phyloP scores from a whole-genome alignment of 2,797 vertebrate genomes.

The Channallabes apus region DNA sequence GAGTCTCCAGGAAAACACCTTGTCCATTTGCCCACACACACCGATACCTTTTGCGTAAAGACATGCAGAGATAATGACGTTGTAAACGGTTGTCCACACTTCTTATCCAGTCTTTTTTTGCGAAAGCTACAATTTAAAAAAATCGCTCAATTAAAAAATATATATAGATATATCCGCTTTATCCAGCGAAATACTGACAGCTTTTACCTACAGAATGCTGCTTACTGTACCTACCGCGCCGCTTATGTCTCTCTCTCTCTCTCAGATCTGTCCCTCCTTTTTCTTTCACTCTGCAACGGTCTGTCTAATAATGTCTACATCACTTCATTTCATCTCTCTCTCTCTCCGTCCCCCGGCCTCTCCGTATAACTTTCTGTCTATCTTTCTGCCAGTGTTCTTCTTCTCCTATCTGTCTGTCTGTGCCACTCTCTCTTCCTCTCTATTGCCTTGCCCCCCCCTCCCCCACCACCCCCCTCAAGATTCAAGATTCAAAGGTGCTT shows the following conservation, averaged over 20 bases:
- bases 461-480: not conserved
- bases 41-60: constrained; percentile 49
- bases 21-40: constrained; percentile 74
- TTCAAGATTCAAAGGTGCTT: too few species aligned
- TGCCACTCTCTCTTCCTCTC: not conserved
- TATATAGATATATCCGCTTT: not conserved
- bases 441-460: too few species aligned
- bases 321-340: not conserved
- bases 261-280: not conserved
- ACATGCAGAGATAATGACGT: constrained; percentile 34
- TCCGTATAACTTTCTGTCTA: not conserved
- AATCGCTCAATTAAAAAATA: not conserved
- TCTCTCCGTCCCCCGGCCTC: not conserved
- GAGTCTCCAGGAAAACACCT: constrained; percentile 59
- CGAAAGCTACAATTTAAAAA: too few species aligned
- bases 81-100: not conserved
- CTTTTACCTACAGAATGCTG: not conserved
- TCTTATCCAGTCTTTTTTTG: too few species aligned
- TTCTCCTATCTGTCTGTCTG: not conserved
- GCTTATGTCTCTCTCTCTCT: not conserved
- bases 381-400: not conserved
- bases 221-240: not conserved
- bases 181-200: not conserved
- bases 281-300: not conserved
- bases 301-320: not conserved